These are phyloP conservation scores for Tiliqua scincoides DNA, from an alignment of 2,113 vertebrate species.

Conservation along the genomic window DNA sequence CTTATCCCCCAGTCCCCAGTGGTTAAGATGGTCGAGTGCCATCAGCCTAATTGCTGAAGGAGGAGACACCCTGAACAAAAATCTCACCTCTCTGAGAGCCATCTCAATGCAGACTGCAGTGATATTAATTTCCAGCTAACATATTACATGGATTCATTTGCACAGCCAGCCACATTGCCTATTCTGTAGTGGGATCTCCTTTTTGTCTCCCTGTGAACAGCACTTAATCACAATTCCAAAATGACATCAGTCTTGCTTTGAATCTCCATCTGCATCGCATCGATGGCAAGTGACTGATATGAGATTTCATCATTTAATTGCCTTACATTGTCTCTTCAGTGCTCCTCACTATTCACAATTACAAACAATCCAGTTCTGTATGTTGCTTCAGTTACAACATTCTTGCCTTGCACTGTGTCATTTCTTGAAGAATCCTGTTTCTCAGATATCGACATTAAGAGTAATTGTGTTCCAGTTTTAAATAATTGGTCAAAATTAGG, in stretches of 20 bases:
- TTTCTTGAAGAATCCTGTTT: slow-evolving; percentile 36
- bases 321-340: slow-evolving; percentile 47
- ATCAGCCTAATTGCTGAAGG: no score
- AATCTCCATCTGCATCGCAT: slow-evolving; percentile 43
- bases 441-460: slow-evolving; percentile 40
- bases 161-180: slow-evolving; percentile 2
- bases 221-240: slow-evolving; percentile 47
- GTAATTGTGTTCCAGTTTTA: slow-evolving; percentile 34
- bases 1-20: no score
- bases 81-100: no score
- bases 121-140: neutral
- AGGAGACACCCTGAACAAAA: no score
- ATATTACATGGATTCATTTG: neutral
- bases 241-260: slow-evolving; percentile 37
- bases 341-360: slow-evolving; percentile 54
- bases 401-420: slow-evolving; percentile 26
- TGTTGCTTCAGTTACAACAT: slow-evolving; percentile 43
- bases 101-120: slow-evolving; percentile 8
- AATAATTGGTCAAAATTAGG: neutral
- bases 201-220: slow-evolving; percentile 28
- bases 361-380: slow-evolving; percentile 36
- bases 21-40: no score
- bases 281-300: slow-evolving; percentile 47
- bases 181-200: neutral
- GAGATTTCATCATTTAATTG: slow-evolving; percentile 45